Percentiles rank a stretch among this genome's conserved stretches.
phyloP scores from a whole-genome alignment of 2,888 invertebrate species.

The Liopterus haemorrhoidalis region DNA sequence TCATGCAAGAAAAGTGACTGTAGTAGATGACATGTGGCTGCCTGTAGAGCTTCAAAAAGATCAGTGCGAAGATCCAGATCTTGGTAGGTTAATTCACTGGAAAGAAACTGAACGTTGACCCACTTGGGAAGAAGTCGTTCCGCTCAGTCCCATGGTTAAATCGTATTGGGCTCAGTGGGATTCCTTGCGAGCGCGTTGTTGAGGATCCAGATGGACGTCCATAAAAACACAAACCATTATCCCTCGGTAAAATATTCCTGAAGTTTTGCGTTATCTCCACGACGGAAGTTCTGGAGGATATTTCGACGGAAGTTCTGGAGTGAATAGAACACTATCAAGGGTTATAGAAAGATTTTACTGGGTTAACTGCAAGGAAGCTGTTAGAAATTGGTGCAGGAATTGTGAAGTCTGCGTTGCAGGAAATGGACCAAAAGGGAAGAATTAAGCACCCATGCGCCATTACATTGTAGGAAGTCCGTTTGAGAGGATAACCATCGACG shows the following conservation, averaged over 20 bases:
- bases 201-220: not conserved
- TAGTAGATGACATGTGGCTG: no score
- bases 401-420: constrained; percentile 23
- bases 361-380: constrained; percentile 20
- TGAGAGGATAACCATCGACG: constrained; percentile 28
- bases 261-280: constrained; percentile 25
- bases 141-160: no score
- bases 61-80: constrained; percentile 1
- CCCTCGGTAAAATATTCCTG: constrained; percentile 10
- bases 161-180: no score
- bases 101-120: constrained; percentile 3
- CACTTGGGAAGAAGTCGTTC: constrained; percentile 5
- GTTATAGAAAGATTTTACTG: constrained; percentile 9
- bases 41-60: no score
- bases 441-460: constrained; percentile 25
- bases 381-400: constrained; percentile 24
- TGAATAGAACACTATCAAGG: no score
- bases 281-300: constrained; percentile 31
- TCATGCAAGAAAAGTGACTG: no score
- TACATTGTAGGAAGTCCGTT: constrained; percentile 29
- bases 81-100: not conserved
- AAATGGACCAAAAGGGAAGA: constrained; percentile 25
- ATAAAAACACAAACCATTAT: constrained; percentile 11
- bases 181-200: no score
- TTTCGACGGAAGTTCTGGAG: no score